These are phyloP conservation scores for Hemiprocne comata DNA, from an alignment of 2,113 vertebrate genomes.

Conservation along the genomic window DNA sequence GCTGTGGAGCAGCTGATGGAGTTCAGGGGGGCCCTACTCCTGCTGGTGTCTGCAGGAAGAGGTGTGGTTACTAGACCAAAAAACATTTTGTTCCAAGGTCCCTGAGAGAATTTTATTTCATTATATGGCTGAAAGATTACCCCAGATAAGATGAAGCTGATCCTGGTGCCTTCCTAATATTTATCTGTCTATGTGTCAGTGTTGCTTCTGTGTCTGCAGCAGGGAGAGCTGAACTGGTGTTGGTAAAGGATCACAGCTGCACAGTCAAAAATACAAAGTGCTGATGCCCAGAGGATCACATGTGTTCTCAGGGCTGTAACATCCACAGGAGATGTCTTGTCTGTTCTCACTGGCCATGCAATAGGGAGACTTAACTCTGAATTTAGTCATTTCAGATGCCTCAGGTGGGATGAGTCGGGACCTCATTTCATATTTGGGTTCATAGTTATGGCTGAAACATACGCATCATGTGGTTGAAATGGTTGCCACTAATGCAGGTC, in stretches of 20 bases:
- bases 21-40: not conserved
- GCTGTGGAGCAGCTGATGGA: not conserved
- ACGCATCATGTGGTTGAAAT: not conserved
- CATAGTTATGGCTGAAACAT: not conserved
- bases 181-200: not conserved
- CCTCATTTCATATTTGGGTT: not conserved
- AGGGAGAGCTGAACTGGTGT: not conserved
- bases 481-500: not conserved
- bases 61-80: not conserved
- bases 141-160: not conserved
- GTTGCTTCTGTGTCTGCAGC: not conserved
- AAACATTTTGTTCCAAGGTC: not conserved
- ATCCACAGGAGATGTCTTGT: not conserved
- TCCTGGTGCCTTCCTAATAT: not conserved
- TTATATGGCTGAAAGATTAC: constrained; percentile 24
- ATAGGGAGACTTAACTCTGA: not conserved
- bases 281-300: not conserved
- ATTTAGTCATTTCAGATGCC: not conserved
- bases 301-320: not conserved
- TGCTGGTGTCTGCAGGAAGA: not conserved
- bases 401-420: not conserved
- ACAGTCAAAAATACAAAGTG: not conserved
- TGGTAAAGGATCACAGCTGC: accelerated
- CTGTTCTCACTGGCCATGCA: not conserved
- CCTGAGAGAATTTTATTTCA: not conserved